A percentile compares a stretch with the other conserved stretches of the same genome.
These are phyloP conservation scores for Rambutsinella grinnellia DNA, from an alignment of 2,888 invertebrate genomes.

Conservation along the genomic window DNA sequence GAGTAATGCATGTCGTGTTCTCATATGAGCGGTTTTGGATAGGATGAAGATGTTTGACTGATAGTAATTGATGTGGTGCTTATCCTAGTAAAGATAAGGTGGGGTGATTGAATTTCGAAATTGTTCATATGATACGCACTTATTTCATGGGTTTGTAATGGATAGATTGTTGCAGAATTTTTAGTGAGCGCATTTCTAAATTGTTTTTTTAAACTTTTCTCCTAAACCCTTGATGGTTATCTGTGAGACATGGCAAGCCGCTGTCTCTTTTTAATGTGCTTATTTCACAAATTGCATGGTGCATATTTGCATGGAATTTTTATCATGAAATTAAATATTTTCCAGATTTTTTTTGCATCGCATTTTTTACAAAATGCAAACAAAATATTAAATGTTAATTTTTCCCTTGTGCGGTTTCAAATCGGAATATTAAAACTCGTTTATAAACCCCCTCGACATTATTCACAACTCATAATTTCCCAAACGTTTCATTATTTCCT, in stretches of 20 bases:
- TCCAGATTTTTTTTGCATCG: too few species aligned
- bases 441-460: not conserved
- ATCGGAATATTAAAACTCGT: not conserved
- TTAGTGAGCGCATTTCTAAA: not conserved
- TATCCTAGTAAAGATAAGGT: too few species aligned
- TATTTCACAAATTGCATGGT: not conserved
- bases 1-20: conserved; percentile 32
- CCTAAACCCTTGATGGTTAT: conserved; percentile 21
- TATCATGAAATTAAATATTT: not conserved
- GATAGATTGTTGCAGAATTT: not conserved
- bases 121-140: conserved; percentile 8
- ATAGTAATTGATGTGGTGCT: conserved; percentile 6
- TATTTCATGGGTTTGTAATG: not conserved
- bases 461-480: conserved; percentile 11
- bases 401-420: too few species aligned
- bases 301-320: conserved; percentile 1
- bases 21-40: not conserved
- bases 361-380: too few species aligned
- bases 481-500: not conserved
- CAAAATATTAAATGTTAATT: too few species aligned
- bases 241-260: conserved; percentile 32
- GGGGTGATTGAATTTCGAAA: conserved; percentile 24
- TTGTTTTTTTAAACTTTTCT: conserved; percentile 25
- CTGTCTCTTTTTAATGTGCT: conserved; percentile 26
- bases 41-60: conserved; percentile 28